Conservation (phyloP, 2,113 vertebrate genomes). For the Eulacestoma nigropectus region DNA sequence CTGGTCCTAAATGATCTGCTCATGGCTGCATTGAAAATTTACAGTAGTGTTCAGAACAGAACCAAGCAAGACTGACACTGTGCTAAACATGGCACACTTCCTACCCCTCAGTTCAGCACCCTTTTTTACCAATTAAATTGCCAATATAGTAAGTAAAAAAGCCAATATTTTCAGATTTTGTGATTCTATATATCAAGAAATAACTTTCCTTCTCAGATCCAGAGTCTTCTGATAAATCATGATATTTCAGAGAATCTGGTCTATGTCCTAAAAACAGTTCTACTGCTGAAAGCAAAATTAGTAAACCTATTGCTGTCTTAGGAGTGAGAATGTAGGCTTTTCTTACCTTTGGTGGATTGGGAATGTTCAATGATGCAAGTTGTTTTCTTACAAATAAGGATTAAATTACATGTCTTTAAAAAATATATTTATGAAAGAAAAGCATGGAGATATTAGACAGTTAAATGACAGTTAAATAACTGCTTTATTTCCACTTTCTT, state of each 20-base stretch:
- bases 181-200: background rate
- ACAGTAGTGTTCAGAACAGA: background rate
- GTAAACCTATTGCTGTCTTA: background rate
- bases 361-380: background rate
- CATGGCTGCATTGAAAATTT: background rate
- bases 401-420: background rate
- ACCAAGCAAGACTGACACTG: background rate
- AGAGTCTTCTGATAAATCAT: background rate
- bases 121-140: background rate
- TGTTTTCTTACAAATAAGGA: background rate
- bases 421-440: background rate
- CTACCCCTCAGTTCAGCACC: background rate
- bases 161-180: background rate
- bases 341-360: background rate
- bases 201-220: background rate
- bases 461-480: background rate
- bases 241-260: background rate
- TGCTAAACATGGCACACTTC: background rate
- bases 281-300: background rate
- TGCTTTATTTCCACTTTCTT: background rate
- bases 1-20: background rate
- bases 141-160: background rate
- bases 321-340: background rate
- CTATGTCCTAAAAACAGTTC: rapidly evolving
- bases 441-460: background rate